These are phyloP conservation scores for Pseudomyrmex gracilis DNA, from an alignment of 1,140 invertebrate genomes.

Conservation along the genomic window DNA sequence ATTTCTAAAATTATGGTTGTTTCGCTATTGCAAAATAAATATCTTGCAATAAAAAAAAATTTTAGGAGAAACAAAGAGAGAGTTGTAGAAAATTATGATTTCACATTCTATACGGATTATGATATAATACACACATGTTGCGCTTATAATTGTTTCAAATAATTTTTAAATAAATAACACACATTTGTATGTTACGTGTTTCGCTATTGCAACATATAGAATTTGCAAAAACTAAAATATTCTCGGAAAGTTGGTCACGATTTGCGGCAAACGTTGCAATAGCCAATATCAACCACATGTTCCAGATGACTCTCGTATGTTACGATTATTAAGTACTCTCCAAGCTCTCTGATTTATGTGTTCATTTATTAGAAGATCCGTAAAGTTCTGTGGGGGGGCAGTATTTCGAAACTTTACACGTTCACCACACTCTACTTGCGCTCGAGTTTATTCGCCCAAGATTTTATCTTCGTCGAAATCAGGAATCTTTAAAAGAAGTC, in stretches of 20 bases:
- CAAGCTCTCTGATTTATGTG: conserved; percentile 37
- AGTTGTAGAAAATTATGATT: neutral
- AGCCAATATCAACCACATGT: neutral
- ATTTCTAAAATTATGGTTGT: neutral
- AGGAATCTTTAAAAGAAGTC: neutral
- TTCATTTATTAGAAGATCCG: conserved; percentile 35
- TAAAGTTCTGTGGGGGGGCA: neutral
- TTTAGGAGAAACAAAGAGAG: neutral
- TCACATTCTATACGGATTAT: neutral
- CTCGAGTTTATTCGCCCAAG: neutral
- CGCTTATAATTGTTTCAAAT: conserved; percentile 10
- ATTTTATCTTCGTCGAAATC: conserved; percentile 34
- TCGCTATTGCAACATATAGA: neutral
- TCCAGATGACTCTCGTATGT: neutral
- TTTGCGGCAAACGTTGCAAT: conserved; percentile 11
- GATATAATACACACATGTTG: neutral
- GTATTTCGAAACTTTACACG: conserved; percentile 19
- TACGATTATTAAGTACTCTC: conserved; percentile 25
- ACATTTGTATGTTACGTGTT: too few species aligned
- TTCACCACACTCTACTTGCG: neutral
- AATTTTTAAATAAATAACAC: neutral
- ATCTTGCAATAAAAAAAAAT: neutral
- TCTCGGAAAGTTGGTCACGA: conserved; percentile 3
- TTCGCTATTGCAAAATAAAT: neutral
- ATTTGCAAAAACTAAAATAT: conserved; percentile 24